These are phyloP conservation scores for Anthonomus grandis DNA, from an alignment of 1,140 invertebrate genomes.

Conservation along the genomic window DNA sequence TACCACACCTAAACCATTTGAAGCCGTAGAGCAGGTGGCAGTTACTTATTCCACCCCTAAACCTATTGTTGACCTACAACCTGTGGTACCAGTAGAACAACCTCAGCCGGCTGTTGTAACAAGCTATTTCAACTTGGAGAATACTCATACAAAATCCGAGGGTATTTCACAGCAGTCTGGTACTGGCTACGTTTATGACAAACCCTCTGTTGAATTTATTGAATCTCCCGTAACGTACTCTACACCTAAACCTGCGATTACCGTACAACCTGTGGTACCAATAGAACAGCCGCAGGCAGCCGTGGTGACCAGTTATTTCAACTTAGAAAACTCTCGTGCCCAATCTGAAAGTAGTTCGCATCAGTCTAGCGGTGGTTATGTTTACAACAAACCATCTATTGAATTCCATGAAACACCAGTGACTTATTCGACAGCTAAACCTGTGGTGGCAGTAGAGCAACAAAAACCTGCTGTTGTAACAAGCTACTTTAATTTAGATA, in stretches of 20 bases:
- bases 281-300: conserved; percentile 16
- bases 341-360: conserved; percentile 43
- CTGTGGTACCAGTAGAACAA: no score
- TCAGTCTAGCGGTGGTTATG: background rate
- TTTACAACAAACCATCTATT: background rate
- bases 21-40: conserved; percentile 7
- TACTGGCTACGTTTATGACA: conserved; percentile 29
- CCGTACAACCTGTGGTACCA: conserved; percentile 2
- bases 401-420: background rate
- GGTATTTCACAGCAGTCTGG: background rate
- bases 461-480: conserved; percentile 27
- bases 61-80: conserved; percentile 22
- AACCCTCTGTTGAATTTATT: conserved; percentile 34
- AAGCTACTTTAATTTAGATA: conserved; percentile 23
- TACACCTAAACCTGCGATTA: background rate
- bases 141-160: background rate
- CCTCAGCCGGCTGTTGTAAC: conserved; percentile 18
- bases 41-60: conserved; percentile 22
- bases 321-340: background rate
- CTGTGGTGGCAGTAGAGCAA: conserved; percentile 5
- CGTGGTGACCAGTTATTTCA: conserved; percentile 28
- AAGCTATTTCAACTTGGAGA: conserved; percentile 20
- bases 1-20: background rate
- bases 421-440: conserved; percentile 12
- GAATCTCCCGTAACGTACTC: conserved; percentile 11